Base-by-base conservation (phyloP, 2,888 invertebrate genomes). In the Neocrepidodera transversa region DNA sequence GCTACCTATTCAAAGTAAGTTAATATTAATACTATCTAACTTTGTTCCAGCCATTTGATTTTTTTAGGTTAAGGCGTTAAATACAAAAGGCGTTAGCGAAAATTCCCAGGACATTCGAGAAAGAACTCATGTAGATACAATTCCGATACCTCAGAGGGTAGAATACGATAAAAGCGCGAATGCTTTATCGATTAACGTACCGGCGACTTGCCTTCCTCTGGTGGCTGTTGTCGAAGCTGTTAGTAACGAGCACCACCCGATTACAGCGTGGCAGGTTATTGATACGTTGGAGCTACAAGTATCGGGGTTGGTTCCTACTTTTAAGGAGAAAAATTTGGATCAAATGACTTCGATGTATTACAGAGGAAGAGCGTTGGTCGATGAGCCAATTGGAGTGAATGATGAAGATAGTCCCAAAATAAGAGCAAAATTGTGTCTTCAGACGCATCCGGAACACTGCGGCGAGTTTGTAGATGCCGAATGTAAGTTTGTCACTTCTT, bases 1-100 rank as follows among this genome's bases (percentile, higher is more conserved):
- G 87, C 18, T 95, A 94, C 76, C 84, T 89, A 0, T 93, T 95
- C 80, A 93, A 92, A 85, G 93, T 92, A 80, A 51, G 47, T 36
- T n/a, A n/a, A n/a, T 53, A n/a, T 55, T 54, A 32, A 32, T 6
- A 18, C 7, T 50, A 36, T 50, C 4, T 35, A 13, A 48, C 10
- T n/a, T 23, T 28, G 23, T 28, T 20, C 17, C 51, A 7, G 28
- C 11, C 8, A 23, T 14, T 32, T 32, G 18, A 28, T 54, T 45
- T 53, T 58, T 26, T 58, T 55, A 88, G 87, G 87, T 92, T 59
- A 93, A 92, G 80, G 94, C 94, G 0, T 85, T 92, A 64, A 95
- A 95, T 75, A 90, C 92, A 0, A 92, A 92, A 78, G 93, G 93
- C 11, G 87, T 89, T 67, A 94, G 94, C 62, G 91, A 92, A 66